Evolutionary conservation across 2,113 vertebrate species (phyloP).

Genomic region (Lamprologus tigripictilis): DNA sequence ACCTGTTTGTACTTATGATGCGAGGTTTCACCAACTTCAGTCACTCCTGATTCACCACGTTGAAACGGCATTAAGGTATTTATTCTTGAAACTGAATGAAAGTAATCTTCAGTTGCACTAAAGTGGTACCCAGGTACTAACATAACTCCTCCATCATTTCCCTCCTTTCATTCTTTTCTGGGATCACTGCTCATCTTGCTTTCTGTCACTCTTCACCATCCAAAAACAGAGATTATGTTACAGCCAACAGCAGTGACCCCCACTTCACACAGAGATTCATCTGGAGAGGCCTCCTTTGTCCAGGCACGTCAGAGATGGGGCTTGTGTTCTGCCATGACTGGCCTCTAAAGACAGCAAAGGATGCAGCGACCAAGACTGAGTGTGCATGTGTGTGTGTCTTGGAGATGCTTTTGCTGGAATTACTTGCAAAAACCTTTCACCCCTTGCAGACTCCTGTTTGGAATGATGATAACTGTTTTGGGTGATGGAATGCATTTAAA

Average conservation of each 20-base stretch:
- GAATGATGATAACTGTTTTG: not conserved
- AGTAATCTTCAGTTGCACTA: not conserved
- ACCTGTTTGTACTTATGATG: not conserved
- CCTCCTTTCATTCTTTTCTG: not conserved
- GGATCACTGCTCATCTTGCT: conserved; percentile 14
- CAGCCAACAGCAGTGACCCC: not conserved
- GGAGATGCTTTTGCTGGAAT: not conserved
- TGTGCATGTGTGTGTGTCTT: not conserved
- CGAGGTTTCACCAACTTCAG: not conserved
- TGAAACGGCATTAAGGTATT: not conserved
- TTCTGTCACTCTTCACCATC: conserved; percentile 25
- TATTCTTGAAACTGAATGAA: not conserved
- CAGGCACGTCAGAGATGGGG: not conserved
- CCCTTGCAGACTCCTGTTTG: not conserved
- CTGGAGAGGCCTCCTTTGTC: conserved; percentile 26
- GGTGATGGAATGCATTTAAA: not conserved
- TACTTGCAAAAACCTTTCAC: not conserved
- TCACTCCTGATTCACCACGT: not conserved
- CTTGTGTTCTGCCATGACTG: conserved; percentile 6
- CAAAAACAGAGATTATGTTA: conserved; percentile 33
- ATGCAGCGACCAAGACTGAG: not conserved
- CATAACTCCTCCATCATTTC: not conserved
- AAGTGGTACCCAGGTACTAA: not conserved
- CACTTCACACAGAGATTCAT: not conserved
- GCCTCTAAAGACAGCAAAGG: not conserved